These are phyloP conservation scores for Odocoileus hemionus DNA, from an alignment of 2,113 vertebrate species.

Conservation along the genomic window DNA sequence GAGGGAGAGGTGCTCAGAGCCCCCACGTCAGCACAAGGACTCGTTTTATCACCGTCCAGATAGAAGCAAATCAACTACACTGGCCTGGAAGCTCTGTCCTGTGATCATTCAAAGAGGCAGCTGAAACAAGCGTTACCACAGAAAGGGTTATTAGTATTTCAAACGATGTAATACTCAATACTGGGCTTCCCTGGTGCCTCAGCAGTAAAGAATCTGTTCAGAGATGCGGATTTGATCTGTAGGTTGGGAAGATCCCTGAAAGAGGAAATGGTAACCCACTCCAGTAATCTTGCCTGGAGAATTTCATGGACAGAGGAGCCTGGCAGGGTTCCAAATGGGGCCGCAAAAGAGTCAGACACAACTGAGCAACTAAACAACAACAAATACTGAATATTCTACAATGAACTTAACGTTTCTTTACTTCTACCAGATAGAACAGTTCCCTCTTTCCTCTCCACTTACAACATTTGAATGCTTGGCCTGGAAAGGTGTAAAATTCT, in stretches of 20 bases:
- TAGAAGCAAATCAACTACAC: neutral
- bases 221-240: neutral
- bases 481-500: neutral
- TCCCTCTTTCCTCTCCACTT: neutral
- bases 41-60: neutral
- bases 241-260: neutral
- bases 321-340: neutral
- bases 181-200: neutral
- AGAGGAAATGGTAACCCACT: neutral
- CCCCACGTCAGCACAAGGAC: neutral
- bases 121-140: neutral
- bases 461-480: neutral
- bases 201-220: neutral
- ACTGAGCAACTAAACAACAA: neutral
- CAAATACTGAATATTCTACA: neutral
- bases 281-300: neutral
- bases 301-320: neutral
- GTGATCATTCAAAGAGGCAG: neutral
- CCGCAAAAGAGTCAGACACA: neutral
- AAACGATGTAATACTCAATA: neutral
- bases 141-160: neutral
- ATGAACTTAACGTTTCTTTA: neutral
- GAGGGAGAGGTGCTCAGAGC: neutral
- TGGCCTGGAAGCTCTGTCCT: neutral
- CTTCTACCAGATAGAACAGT: neutral